Evolutionary conservation across 2,113 vertebrate species (phyloP).

Genomic region (Colossoma macropomum): DNA sequence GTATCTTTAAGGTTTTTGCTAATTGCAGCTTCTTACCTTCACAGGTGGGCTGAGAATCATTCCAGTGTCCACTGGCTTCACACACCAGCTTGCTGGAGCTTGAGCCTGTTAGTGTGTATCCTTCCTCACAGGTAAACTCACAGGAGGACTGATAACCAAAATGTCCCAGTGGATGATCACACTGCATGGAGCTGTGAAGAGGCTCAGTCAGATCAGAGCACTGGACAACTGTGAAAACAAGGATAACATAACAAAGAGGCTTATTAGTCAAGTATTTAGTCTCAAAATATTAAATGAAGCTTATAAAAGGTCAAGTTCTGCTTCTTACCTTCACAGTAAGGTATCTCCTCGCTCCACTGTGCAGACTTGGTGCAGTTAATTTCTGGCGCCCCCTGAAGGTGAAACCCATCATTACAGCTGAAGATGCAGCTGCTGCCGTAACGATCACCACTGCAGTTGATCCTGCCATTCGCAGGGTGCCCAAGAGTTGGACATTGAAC

Average conservation of each 20-base stretch:
- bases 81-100: constrained; percentile 61
- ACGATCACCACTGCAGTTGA: constrained; percentile 74
- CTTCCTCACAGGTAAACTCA: constrained; percentile 69
- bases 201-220: constrained; percentile 60
- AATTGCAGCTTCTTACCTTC: constrained; percentile 49
- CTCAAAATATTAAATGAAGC: neutral
- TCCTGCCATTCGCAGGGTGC: constrained; percentile 59
- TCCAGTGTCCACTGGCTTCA: constrained; percentile 66
- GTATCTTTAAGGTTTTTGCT: neutral
- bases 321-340: constrained; percentile 78
- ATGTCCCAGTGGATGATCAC: constrained; percentile 53
- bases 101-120: constrained; percentile 54
- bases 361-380: constrained; percentile 71
- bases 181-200: constrained; percentile 53
- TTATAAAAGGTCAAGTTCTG: neutral
- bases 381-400: constrained; percentile 64
- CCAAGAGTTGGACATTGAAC: constrained; percentile 61
- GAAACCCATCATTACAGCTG: constrained; percentile 73
- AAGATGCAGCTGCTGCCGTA: constrained; percentile 80
- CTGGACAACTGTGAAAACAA: constrained; percentile 62
- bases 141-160: constrained; percentile 70
- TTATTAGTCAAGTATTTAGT: neutral
- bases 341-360: constrained; percentile 73
- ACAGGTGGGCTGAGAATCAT: constrained; percentile 64
- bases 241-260: neutral